Percentiles rank a stretch among this genome's conserved stretches.
Conservation (phyloP, 2,797 vertebrate genomes). For the Vireo griseus region DNA sequence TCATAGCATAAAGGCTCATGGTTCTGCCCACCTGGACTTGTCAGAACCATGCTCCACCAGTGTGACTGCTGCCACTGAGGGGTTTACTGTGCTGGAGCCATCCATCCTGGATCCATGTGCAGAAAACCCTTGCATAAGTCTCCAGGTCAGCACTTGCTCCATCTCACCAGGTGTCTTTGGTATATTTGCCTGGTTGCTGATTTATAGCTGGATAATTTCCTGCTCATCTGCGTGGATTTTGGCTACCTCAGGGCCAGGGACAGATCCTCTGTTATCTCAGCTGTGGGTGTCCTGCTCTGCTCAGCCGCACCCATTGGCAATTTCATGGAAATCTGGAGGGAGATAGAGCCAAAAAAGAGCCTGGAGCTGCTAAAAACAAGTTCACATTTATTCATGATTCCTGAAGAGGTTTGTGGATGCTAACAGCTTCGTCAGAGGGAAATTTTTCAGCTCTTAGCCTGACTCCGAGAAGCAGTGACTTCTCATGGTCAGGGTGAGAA, state of each 20-base stretch:
- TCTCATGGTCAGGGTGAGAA: too few relatives aligned
- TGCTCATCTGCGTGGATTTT: not conserved
- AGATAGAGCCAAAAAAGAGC: not conserved
- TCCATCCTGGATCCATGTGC: not conserved
- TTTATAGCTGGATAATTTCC: not conserved
- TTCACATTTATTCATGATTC: not conserved
- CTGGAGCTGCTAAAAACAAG: not conserved
- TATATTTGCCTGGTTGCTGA: not conserved
- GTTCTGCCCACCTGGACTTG: not conserved
- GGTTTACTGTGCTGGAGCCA: not conserved
- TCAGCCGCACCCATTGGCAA: accelerated
- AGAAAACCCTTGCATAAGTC: not conserved
- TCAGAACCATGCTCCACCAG: not conserved
- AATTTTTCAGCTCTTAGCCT: too few relatives aligned
- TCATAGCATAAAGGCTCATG: accelerated
- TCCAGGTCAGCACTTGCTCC: not conserved
- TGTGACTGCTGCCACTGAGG: accelerated
- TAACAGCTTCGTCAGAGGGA: too few relatives aligned
- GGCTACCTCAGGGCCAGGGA: not conserved
- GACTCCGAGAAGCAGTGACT: too few relatives aligned
- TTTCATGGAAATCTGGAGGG: not conserved
- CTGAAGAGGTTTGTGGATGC: not conserved
- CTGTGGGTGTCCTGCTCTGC: not conserved
- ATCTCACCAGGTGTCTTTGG: not conserved
- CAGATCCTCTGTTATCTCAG: not conserved